Base-by-base conservation (phyloP, 2,888 invertebrate species). In the Heliconius erato region DNA sequence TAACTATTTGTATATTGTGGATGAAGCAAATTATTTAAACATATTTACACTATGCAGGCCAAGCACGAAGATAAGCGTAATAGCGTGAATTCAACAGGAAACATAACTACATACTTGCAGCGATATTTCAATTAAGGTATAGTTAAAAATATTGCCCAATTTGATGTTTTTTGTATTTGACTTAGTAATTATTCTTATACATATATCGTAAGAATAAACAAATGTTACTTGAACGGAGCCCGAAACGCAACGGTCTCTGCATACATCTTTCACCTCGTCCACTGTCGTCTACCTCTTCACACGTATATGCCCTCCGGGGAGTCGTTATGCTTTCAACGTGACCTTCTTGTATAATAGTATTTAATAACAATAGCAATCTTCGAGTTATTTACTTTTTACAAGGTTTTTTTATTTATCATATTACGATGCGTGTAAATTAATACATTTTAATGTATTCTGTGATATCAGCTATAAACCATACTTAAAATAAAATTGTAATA, bases 11-110 rank as follows among this genome's bases (percentile, higher is more conserved):
- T n/a, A n/a, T n/a, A 11, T n/a, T n/a, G 11, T n/a, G 35, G 3
- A n/a, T 40, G 35, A 69, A 40, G n/a, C n/a, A 11, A 40, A 35
- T 69, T 69, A 69, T 35, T 23, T 12, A 40, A 35, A n/a, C 69
- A n/a, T 35, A 49, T 72, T 72, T n/a, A 26, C 3, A 26, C 6
- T 26, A 72, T 44, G 14, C 26, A 72, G 44, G 71, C 44, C 71
- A 72, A 44, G 71, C 71, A 44, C 71, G 44, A 72, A 72, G 12
- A n/a, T 71, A 44, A 72, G 12, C 44, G 59, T 23, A 59, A 59
- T 76, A 59, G 54, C 74, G 44, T 79, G 49, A 68, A 28, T 26
- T 69, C 44, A 6, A 40, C 40, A 78, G 40, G 35, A 63, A 65
- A 19, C 14, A 63, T 11, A 76, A 19, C n/a, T 26, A 14, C 28